Evolutionary conservation across 2,888 invertebrate species (phyloP), one percentile per base, ranked within the genome.

Genomic region (Gisinianus flammeolus): DNA sequence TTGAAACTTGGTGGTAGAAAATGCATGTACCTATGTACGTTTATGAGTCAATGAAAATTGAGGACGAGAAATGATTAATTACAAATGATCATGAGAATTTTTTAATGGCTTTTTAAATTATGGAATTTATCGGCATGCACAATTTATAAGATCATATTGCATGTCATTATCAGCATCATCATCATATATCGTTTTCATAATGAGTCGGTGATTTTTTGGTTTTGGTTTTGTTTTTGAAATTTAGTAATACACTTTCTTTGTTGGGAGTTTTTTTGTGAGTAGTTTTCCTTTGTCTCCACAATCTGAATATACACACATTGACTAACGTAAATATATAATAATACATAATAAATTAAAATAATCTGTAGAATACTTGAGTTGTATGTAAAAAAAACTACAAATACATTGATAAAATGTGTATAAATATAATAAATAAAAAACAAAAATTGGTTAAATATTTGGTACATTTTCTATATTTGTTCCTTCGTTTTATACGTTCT

Each of bases 81-180:
- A 71, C 71, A 71, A 71, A 71, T 30, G 56, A 28, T 71, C 71
- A 71, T 71, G 71, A 71, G 71, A 71, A 71, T 71, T 71, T 71
- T 56, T 44, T 26, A 44, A 44, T 22, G 22, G 22, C n/a, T 71
- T 44, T 69, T 69, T 56, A 71, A 30, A 56, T 71, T 56, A 56
- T 24, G 26, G 35, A 19, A 19, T 69, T 44, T 44, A 62, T 69
- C 12, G 44, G 71, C 71, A 71, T 71, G 71, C 71, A 71, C 54
- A 71, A 71, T 54, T 56, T 4, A 68, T 66, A n/a, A 28, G 22
- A 26, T 62, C 26, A 31, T 33, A 28, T 52, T 16, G 33, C 35
- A 68, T 35, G 68, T 35, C 44, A 69, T 52, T 19, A 44, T 52
- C 22, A 44, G 22, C 44, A 69, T 52, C 24, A 24, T 26, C 2